phyloP scores from a whole-genome alignment of 2,888 invertebrate species.

The Napeogenes sylphis region DNA sequence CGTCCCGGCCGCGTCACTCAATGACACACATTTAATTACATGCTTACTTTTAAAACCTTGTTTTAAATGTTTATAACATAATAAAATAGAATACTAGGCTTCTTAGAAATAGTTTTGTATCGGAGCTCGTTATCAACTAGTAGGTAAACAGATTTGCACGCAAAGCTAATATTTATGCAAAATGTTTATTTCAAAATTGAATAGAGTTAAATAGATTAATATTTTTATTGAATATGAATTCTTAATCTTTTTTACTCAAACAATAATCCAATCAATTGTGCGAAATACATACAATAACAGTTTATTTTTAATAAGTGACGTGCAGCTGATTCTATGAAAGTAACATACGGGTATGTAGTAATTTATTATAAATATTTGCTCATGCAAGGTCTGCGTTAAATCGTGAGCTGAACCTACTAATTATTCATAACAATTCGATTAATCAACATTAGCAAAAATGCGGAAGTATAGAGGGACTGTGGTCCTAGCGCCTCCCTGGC shows the following conservation, averaged over 20 bases:
- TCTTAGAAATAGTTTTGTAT: background rate
- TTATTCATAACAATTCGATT: conserved; percentile 32
- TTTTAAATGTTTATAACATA: background rate
- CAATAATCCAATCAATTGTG: too few relatives aligned
- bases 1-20: background rate
- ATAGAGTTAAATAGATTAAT: too few relatives aligned
- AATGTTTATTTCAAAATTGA: too few relatives aligned
- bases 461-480: conserved; percentile 16
- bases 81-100: background rate
- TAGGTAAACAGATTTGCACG: too few relatives aligned
- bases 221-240: too few relatives aligned
- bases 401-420: conserved; percentile 17
- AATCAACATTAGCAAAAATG: conserved; percentile 18
- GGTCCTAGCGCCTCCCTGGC: conserved; percentile 5
- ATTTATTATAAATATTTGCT: background rate
- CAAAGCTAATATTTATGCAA: too few relatives aligned
- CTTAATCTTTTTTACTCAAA: too few relatives aligned
- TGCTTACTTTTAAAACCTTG: conserved; percentile 1
- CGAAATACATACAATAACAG: too few relatives aligned
- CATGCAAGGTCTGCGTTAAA: conserved; percentile 17
- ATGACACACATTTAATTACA: conserved; percentile 2
- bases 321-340: background rate
- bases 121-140: too few relatives aligned
- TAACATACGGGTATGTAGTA: background rate
- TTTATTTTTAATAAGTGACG: background rate